phyloP scores from a whole-genome alignment of 2,113 vertebrate genomes.

The Aramus guarauna region DNA sequence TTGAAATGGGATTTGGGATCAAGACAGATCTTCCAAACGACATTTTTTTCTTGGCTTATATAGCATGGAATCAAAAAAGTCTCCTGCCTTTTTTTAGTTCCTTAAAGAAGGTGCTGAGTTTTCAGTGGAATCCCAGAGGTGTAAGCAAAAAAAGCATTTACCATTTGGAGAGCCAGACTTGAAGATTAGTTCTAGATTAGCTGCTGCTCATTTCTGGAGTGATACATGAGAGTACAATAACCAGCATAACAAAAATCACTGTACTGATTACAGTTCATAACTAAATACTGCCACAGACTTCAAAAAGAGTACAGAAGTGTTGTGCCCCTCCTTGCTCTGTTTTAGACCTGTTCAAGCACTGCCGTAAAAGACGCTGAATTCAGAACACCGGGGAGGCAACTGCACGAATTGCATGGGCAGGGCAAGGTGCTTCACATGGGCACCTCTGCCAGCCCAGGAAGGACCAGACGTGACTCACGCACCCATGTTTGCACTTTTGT shows the following conservation, averaged over 20 bases:
- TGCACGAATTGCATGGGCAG: background rate
- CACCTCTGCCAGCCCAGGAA: background rate
- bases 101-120: background rate
- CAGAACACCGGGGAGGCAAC: background rate
- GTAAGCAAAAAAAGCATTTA: background rate
- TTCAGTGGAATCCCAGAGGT: background rate
- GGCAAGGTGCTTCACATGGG: rapidly evolving
- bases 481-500: background rate
- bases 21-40: background rate
- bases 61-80: background rate
- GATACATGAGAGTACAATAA: background rate
- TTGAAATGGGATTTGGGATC: background rate
- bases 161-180: background rate
- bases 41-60: background rate
- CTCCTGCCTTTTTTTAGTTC: background rate
- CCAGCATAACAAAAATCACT: background rate
- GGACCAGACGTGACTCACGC: background rate
- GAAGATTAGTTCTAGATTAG: background rate
- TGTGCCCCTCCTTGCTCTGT: background rate
- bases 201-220: background rate
- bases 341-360: background rate
- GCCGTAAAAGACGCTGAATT: background rate
- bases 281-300: background rate
- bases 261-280: background rate
- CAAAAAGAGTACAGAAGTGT: background rate